phyloP scores from a whole-genome alignment of 1,140 invertebrate genomes.

The Laodelphax striatellus region DNA sequence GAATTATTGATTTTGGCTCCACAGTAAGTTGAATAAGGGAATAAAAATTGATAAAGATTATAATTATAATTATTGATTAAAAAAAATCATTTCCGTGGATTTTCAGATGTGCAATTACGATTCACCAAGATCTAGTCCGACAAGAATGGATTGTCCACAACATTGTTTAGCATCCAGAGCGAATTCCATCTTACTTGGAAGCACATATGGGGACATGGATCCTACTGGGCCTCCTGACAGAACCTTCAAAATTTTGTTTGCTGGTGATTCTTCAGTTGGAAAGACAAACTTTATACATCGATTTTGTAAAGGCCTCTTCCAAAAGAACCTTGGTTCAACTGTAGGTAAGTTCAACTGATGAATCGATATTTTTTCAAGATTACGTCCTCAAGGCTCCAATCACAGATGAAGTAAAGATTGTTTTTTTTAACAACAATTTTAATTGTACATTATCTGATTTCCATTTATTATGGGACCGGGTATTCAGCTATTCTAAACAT shows the following conservation, averaged over 20 bases:
- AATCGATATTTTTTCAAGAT: too few species aligned
- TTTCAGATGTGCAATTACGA: not conserved
- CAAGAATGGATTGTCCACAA: not conserved
- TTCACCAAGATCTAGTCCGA: not conserved
- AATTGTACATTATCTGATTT: too few species aligned
- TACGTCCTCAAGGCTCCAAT: too few species aligned
- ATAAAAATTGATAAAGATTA: too few species aligned
- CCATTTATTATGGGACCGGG: too few species aligned
- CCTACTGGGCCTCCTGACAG: slow-evolving; percentile 38
- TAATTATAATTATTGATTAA: too few species aligned
- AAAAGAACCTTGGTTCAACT: slow-evolving; percentile 45
- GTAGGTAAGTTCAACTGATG: slow-evolving; percentile 34
- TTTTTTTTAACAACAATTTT: too few species aligned
- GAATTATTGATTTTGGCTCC: too few species aligned
- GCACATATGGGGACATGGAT: slow-evolving; percentile 21
- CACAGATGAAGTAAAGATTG: too few species aligned
- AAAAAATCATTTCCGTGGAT: not conserved
- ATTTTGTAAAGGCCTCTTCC: slow-evolving; percentile 46
- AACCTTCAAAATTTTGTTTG: slow-evolving; percentile 51
- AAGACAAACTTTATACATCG: slow-evolving; percentile 54
- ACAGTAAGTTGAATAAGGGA: too few species aligned
- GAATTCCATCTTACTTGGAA: not conserved
- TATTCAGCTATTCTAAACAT: too few species aligned
- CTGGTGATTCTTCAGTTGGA: slow-evolving; percentile 53
- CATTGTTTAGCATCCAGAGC: not conserved